phyloP scores from a whole-genome alignment of 2,888 invertebrate genomes.

The Drosophila melanosoma region DNA sequence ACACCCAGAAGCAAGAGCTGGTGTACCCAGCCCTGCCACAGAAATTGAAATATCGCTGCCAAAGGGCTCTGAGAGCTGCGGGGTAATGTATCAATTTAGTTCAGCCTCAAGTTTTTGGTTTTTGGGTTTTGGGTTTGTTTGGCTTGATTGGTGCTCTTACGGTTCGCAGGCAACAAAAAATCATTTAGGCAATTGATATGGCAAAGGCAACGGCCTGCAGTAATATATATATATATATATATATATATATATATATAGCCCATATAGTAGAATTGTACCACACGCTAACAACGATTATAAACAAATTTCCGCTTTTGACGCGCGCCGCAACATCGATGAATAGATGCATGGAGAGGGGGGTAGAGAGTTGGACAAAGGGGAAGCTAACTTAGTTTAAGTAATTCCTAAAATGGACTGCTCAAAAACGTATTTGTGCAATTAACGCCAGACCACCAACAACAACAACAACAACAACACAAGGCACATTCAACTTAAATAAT shows the following conservation, averaged over 20 bases:
- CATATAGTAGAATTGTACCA: slow-evolving; percentile 39
- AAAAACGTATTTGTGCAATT: slow-evolving; percentile 79
- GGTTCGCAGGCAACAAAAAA: slow-evolving; percentile 47
- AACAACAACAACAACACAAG: slow-evolving; percentile 15
- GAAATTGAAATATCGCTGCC: slow-evolving; percentile 66
- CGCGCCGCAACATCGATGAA: slow-evolving; percentile 46
- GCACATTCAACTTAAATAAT: slow-evolving; percentile 49
- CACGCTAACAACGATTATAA: slow-evolving; percentile 77
- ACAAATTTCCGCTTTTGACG: slow-evolving; percentile 82
- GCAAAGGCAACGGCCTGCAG: slow-evolving; percentile 30
- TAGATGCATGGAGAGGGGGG: not conserved
- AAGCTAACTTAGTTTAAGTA: slow-evolving; percentile 52
- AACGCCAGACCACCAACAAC: slow-evolving; percentile 55
- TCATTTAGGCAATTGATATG: slow-evolving; percentile 76
- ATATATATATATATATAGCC: slow-evolving; percentile 4
- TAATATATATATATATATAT: slow-evolving; percentile 20
- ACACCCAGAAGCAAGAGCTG: slow-evolving; percentile 70
- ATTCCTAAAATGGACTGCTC: slow-evolving; percentile 69
- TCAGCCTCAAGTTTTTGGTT: slow-evolving; percentile 32
- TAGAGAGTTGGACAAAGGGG: slow-evolving; percentile 6
- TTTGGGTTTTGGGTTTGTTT: slow-evolving; percentile 37
- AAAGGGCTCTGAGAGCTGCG: slow-evolving; percentile 27
- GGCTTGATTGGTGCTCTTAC: slow-evolving; percentile 60
- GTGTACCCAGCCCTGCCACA: slow-evolving; percentile 35
- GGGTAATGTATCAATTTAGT: slow-evolving; percentile 77